Percentiles rank a stretch among this genome's conserved stretches.
Conservation (phyloP, 2,113 vertebrate genomes). For the Sturnira hondurensis region DNA sequence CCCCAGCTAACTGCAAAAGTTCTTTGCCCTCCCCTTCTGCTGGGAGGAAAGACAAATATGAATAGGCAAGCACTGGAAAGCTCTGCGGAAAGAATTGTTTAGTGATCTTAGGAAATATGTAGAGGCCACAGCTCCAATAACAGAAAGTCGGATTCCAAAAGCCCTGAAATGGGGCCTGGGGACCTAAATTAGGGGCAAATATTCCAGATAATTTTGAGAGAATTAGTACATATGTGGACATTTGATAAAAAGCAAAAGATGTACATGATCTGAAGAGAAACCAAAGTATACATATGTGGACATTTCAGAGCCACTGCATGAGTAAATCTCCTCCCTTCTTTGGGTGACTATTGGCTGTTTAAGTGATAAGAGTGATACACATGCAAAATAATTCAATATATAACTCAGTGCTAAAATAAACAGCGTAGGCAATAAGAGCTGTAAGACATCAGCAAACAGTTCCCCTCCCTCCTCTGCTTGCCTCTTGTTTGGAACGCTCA, state of each 20-base stretch:
- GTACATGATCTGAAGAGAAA: too few species aligned
- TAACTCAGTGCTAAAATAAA: neutral
- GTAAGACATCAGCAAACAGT: neutral
- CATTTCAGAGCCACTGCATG: neutral
- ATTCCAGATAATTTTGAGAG: neutral
- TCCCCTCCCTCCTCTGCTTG: neutral
- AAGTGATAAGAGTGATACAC: neutral
- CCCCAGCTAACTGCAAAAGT: neutral
- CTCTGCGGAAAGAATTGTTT: neutral
- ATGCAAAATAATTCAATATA: neutral
- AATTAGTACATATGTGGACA: neutral
- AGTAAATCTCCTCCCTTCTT: neutral
- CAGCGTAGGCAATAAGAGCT: neutral
- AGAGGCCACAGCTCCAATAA: neutral
- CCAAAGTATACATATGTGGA: neutral
- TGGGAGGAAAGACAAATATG: neutral
- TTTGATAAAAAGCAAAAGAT: neutral
- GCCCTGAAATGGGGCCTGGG: neutral
- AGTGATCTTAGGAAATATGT: neutral
- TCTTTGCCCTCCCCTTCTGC: neutral
- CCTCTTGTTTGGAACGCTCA: neutral
- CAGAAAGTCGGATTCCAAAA: neutral
- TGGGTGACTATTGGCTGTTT: neutral
- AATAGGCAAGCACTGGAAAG: neutral
- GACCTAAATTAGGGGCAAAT: neutral